A percentile compares a stretch with the other conserved stretches of the same genome.
phyloP scores from a whole-genome alignment of 2,888 invertebrate genomes.

The Phaonia tiefii region DNA sequence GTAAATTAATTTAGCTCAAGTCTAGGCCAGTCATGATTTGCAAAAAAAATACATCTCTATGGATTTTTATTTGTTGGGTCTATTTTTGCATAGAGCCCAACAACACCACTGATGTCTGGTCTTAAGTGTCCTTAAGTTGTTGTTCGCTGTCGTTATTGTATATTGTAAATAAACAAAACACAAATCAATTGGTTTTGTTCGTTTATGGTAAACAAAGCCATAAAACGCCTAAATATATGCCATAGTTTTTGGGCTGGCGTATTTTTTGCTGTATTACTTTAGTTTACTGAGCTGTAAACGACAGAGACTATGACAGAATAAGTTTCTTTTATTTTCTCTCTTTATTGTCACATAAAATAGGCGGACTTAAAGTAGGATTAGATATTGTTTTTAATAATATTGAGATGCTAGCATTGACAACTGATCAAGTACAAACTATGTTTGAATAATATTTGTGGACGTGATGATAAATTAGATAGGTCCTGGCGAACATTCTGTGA shows the following conservation, averaged over 20 bases:
- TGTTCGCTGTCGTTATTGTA: constrained; percentile 39
- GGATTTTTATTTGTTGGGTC: neutral
- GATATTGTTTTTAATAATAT: neutral
- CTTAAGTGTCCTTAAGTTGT: constrained; percentile 56
- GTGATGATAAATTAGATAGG: no score
- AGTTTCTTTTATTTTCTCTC: neutral
- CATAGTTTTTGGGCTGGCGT: neutral
- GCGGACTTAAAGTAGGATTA: constrained; percentile 43
- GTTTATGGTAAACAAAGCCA: constrained; percentile 11
- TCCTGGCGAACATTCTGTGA: no score
- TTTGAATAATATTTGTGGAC: no score
- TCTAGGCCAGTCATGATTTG: constrained; percentile 75
- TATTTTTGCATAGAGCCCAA: neutral
- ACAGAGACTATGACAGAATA: neutral
- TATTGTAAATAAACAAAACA: constrained; percentile 22
- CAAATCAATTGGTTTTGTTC: constrained; percentile 2
- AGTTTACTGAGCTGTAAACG: neutral
- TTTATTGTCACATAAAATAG: neutral
- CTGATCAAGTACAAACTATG: no score
- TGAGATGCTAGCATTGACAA: no score
- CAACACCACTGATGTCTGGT: constrained; percentile 48
- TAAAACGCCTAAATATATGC: constrained; percentile 14
- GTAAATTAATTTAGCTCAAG: constrained; percentile 78
- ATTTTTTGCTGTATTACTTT: neutral
- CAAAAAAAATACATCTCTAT: constrained; percentile 68